Evolutionary conservation across 2,113 vertebrate genomes (phyloP).

Genomic region (Nansenia antarctica): DNA sequence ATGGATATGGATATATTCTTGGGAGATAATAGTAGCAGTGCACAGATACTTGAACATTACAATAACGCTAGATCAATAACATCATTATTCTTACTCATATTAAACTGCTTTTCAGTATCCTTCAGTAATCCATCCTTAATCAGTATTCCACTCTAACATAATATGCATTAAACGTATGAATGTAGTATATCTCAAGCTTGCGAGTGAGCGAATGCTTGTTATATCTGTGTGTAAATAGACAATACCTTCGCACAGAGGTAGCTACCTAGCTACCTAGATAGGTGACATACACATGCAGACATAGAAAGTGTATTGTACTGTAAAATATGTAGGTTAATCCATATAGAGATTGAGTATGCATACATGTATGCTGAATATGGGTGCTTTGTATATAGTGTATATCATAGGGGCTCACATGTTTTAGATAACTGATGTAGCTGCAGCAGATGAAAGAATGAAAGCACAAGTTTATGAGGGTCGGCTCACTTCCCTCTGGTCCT

Average conservation of each 20-base stretch:
- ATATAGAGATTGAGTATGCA: constrained; percentile 44
- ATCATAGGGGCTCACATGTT: constrained; percentile 31
- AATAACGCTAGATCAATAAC: constrained; percentile 8
- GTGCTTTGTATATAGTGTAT: constrained; percentile 65
- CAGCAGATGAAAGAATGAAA: constrained; percentile 48
- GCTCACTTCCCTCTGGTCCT: constrained; percentile 15
- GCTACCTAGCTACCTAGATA: constrained; percentile 12
- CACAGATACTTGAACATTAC: not conserved
- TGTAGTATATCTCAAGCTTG: constrained; percentile 52
- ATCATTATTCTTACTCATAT: constrained; percentile 14
- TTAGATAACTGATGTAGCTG: not conserved
- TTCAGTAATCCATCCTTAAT: constrained; percentile 24
- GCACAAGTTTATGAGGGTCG: constrained; percentile 51
- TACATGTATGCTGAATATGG: constrained; percentile 57
- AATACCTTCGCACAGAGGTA: constrained; percentile 12
- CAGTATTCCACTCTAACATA: constrained; percentile 30
- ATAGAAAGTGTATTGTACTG: constrained; percentile 41
- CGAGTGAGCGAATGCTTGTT: constrained; percentile 23
- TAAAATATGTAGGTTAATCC: constrained; percentile 49
- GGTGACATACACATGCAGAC: constrained; percentile 21
- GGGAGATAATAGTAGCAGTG: no score
- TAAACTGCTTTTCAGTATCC: constrained; percentile 44
- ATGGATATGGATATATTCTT: no score
- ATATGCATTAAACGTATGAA: constrained; percentile 55
- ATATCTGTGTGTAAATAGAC: constrained; percentile 22